Evolutionary conservation across 2,888 invertebrate species (phyloP), one percentile per base, ranked within the genome.

Genomic region (Steinernema carpocapsae): DNA sequence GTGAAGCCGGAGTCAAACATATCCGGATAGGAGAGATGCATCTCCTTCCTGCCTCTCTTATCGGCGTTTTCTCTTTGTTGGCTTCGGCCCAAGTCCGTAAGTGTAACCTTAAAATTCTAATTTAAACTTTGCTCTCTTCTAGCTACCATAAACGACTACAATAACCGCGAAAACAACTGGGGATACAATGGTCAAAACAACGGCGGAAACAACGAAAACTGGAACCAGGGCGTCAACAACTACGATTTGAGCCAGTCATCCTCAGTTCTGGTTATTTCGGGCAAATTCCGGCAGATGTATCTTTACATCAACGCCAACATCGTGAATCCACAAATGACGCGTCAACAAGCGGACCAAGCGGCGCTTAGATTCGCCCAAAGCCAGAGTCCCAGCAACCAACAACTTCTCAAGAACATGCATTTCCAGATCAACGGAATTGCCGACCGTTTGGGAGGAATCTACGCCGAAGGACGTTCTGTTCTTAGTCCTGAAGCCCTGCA

Each of bases 281-380:
- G 56, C 6, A 56, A 14, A 19, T 56, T 56, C 56, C 56, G 56
- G 22, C 56, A 56, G 56, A 56, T 56, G 56, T 56, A 56, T 22
- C 14, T 19, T 26, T 56, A 56, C 56, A 24, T 56, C 24, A 19
- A 14, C n/a, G 24, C 22, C 24, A 22, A 56, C 6, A 3, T 56
- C 24, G 26, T 56, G n/a, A 56, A 26, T 22, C n/a, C n/a, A 22
- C 6, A 22, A 3, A 56, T 56, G 56, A 56, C 56, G 26, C 56
- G 56, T 6, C 56, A 56, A 26, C 56, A 56, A 26, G 56, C 56
- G 6, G 56, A 56, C 26, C 56, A 56, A 26, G 26, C 22, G 2
- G 56, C 26, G 3, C 56, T 56, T 26, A 26, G 26, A 22, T 56
- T 14, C 10, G 56, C 26, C 24, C 22, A 4, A 6, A 12, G 12